Base-by-base conservation (phyloP, 2,797 vertebrate species). In the Lepilemur ruficaudatus region DNA sequence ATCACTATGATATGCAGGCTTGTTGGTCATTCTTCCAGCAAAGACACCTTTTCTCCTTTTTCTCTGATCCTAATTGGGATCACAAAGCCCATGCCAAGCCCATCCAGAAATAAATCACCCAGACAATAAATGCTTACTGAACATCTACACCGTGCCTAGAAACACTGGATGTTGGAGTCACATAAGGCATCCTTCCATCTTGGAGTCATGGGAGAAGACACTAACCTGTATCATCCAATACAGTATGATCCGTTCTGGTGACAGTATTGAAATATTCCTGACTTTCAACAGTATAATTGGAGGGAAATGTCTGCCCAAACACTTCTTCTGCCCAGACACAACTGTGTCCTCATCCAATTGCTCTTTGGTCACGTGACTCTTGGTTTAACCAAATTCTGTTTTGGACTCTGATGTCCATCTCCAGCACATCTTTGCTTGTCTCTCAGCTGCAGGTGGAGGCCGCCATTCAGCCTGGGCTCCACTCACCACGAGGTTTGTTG, bases 401-500 rank as follows among this genome's bases (percentile, higher is more conserved):
- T 12, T 28, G 65, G 65, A 35, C 18, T 46, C 55, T 46, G 65
- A 18, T 6, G 30, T 41, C 50, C 28, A 20, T 23, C 22, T 59
- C 76, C 25, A 15, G 76, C 22, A 22, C 46, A 1, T n/a, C 41
- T 80, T 48, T 25, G 15, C 41, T 18, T 76, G 43, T 15, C 46
- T 81, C n/a, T 35, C 1, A 0, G 7, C 43, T 35, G 6, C 50
- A 17, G 0, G 35, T 13, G 10, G 57, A 57, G 14, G 18, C 20
- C 7, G 1, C 28, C 23, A 0, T 32, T 73, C 22, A 35, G 28
- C 13, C 48, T 65, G 55, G 12, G 28, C 22, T 41, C 48, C 55
- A 2, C 15, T 8, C 0, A 4, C 32, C 35, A 55, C 0, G 4
- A 0, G 14, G n/a, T 55, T 20, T 78, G n/a, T 18, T 38, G 10